phyloP scores from a whole-genome alignment of 2,888 invertebrate genomes.

The Euzetes globulus region DNA sequence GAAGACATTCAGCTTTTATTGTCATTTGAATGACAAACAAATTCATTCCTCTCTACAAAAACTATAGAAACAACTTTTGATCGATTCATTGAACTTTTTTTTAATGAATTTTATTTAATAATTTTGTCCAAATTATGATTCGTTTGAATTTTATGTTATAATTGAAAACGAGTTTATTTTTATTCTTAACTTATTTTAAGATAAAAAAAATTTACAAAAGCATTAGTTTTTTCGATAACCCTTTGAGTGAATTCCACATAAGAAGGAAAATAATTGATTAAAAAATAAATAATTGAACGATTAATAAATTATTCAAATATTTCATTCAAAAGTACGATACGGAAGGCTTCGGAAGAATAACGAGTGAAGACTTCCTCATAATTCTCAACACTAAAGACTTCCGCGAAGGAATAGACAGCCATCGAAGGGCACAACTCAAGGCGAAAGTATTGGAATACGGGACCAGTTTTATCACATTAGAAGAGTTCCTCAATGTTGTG shows the following conservation, averaged over 20 bases:
- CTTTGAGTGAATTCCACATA: not conserved
- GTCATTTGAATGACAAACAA: too few species aligned
- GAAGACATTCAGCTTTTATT: too few species aligned
- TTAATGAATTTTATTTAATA: too few species aligned
- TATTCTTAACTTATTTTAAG: too few species aligned
- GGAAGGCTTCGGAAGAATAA: conserved; percentile 86
- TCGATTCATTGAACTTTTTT: too few species aligned
- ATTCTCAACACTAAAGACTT: conserved; percentile 71
- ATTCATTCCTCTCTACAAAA: too few species aligned
- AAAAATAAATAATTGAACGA: not conserved
- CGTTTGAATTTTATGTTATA: too few species aligned
- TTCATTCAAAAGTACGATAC: conserved; percentile 64
- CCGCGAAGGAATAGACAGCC: conserved; percentile 57
- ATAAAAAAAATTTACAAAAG: not conserved
- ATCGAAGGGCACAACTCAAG: conserved; percentile 63
- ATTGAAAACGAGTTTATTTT: too few species aligned
- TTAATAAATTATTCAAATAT: conserved; percentile 17
- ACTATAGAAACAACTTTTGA: too few species aligned
- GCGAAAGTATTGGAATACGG: conserved; percentile 64
- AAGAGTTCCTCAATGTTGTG: conserved; percentile 90
- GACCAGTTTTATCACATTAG: conserved; percentile 75
- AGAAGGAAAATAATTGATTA: not conserved
- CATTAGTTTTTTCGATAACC: not conserved
- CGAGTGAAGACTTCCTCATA: conserved; percentile 70
- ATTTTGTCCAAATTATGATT: too few species aligned